These are phyloP conservation scores for Penaeus indicus DNA, from an alignment of 1,140 invertebrate genomes.

Conservation along the genomic window DNA sequence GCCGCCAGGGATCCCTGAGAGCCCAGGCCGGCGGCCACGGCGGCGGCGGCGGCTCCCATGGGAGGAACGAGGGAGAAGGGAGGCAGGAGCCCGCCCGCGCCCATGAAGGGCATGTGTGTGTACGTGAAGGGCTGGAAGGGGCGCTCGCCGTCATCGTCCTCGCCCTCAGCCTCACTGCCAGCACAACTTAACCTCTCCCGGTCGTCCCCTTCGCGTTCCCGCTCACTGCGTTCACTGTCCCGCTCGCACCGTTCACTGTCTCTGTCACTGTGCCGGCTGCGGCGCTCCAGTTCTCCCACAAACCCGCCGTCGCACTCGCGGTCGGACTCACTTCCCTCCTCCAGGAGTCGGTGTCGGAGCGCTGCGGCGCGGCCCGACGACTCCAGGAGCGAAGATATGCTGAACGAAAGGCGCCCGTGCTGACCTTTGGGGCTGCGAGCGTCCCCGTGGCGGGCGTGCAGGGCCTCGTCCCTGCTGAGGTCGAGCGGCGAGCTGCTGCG, in stretches of 20 bases:
- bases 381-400: slow-evolving; percentile 64
- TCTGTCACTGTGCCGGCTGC: slow-evolving; percentile 58
- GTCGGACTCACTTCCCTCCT: slow-evolving; percentile 56
- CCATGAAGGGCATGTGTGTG: slow-evolving; percentile 66
- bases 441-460: slow-evolving; percentile 53
- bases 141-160: slow-evolving; percentile 61
- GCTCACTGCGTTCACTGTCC: slow-evolving; percentile 53
- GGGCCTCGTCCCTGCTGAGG: slow-evolving; percentile 62
- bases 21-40: slow-evolving; percentile 57
- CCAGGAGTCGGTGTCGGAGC: slow-evolving; percentile 57
- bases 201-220: slow-evolving; percentile 57
- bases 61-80: slow-evolving; percentile 57
- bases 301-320: slow-evolving; percentile 50
- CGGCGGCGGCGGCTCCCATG: slow-evolving; percentile 58
- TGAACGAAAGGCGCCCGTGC: slow-evolving; percentile 61
- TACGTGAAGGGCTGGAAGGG: slow-evolving; percentile 66
- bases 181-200: slow-evolving; percentile 58
- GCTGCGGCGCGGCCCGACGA: slow-evolving; percentile 60
- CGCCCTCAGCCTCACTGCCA: slow-evolving; percentile 59
- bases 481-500: slow-evolving; percentile 62
- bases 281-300: slow-evolving; percentile 42
- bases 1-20: slow-evolving; percentile 50
- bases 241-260: slow-evolving; percentile 58
- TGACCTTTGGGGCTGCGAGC: slow-evolving; percentile 51
- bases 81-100: slow-evolving; percentile 60